Evolutionary conservation across 2,113 vertebrate species (phyloP), one percentile per base, ranked within the genome.

Genomic region (Syngnathoides biaculeatus): DNA sequence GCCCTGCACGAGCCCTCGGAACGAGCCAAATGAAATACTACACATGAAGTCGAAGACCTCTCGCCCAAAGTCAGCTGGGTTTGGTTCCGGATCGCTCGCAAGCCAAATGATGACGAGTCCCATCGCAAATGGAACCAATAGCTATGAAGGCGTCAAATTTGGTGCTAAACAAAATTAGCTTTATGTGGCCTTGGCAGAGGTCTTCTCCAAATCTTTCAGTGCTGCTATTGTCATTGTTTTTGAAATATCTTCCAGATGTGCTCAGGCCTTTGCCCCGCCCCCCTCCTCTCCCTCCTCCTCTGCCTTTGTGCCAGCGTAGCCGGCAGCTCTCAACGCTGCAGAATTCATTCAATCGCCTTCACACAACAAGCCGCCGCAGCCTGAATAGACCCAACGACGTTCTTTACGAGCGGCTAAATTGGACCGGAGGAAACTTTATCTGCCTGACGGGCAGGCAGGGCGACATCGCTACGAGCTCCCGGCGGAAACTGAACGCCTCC

Each of bases 401-500:
- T 15, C 15, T 65, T 30, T 50, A 26, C 63, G 2, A 5, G 50
- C 27, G 8, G 24, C 45, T 48, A 65, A 48, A 65, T 20, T 20
- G 63, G 43, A 65, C 24, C 8, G 20, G 12, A 15, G 39, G 58
- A 48, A 78, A 79, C 56, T 48, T 48, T 68, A 43, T 57, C 38
- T 2, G 19, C 71, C 64, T 71, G 64, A 69, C 26, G 45, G 64
- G 67, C 35, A 0, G 53, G 69, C 78, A 82, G 50, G 72, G 77
- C 83, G 78, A 79, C 65, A 39, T 78, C 64, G 39, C 19, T 62
- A 24, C 43, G 67, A 72, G 68, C 72, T 66, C 67, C 48, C 80
- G 15, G 73, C 8, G 65, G 42, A 52, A 61, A 69, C 15, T 9
- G 26, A 63, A 26, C 0, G 64, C 80, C 75, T 79, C 67, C n/a